Evolutionary conservation across 2,888 invertebrate genomes (phyloP).

Genomic region (Theristus sp.): DNA sequence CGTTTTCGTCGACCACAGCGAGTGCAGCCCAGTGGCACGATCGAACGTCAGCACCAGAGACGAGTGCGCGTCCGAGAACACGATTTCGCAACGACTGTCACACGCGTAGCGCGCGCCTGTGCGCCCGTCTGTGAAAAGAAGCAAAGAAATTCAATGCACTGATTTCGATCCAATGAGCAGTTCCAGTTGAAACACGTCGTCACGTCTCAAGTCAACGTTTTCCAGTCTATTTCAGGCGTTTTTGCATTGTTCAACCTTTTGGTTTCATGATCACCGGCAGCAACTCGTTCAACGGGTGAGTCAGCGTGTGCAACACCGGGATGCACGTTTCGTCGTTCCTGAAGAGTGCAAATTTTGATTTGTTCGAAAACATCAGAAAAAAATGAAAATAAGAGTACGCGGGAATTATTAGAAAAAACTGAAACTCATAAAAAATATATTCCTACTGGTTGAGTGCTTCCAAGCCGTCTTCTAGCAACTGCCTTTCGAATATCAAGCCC

Average conservation of each 20-base stretch:
- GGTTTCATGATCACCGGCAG: slow-evolving; percentile 48
- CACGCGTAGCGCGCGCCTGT: neutral
- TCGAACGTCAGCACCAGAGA: neutral
- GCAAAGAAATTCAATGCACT: neutral
- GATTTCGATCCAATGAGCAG: too few relatives aligned
- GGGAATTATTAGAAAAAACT: too few relatives aligned
- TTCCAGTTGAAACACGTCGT: too few relatives aligned
- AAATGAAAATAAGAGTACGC: too few relatives aligned
- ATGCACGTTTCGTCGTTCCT: slow-evolving; percentile 28
- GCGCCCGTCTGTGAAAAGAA: neutral
- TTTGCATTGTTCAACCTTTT: neutral
- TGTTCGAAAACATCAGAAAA: too few relatives aligned
- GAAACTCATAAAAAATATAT: too few relatives aligned
- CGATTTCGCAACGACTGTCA: neutral
- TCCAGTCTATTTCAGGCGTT: too few relatives aligned
- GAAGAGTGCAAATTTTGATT: too few relatives aligned
- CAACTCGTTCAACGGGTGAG: slow-evolving; percentile 75
- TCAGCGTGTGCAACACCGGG: slow-evolving; percentile 63
- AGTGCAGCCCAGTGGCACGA: neutral
- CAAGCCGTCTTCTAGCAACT: neutral
- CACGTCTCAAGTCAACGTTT: too few relatives aligned
- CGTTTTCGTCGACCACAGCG: neutral
- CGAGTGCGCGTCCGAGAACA: neutral
- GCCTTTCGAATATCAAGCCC: slow-evolving; percentile 60
- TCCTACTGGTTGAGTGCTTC: too few relatives aligned